Percentiles rank a stretch among this genome's conserved stretches.
Conservation (phyloP, 2,888 invertebrate genomes). For the Drosophila paranaensis region DNA sequence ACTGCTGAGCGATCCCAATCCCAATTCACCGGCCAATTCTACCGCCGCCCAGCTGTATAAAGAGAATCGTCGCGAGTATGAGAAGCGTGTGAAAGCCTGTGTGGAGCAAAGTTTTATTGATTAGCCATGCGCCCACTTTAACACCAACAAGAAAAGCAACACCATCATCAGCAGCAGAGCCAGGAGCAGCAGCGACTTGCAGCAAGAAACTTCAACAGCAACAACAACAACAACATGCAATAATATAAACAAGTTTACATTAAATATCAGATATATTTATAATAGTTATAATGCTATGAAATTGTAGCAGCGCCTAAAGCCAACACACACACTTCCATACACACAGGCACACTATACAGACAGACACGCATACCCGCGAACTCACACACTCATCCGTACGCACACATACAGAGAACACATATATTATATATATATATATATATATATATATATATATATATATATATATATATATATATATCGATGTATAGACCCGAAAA, state of each 20-base stretch:
- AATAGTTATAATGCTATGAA: constrained; percentile 73
- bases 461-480: constrained; percentile 11
- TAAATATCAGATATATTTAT: constrained; percentile 76
- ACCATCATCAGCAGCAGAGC: constrained; percentile 31
- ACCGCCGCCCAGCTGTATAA: constrained; percentile 99
- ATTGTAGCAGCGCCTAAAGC: constrained; percentile 74
- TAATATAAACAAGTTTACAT: constrained; percentile 76
- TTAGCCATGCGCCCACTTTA: constrained; percentile 86
- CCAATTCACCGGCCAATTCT: constrained; percentile 99
- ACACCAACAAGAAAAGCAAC: constrained; percentile 44
- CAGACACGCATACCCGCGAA: constrained; percentile 19
- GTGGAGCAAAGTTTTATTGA: constrained; percentile 99
- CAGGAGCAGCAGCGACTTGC: constrained; percentile 41
- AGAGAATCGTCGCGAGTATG: constrained; percentile 99
- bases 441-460: constrained; percentile 14
- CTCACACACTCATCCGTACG: constrained; percentile 11
- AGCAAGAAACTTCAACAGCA: constrained; percentile 40
- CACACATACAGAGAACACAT: constrained; percentile 10
- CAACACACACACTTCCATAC: constrained; percentile 25
- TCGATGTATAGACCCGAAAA: constrained; percentile 24
- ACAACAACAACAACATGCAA: constrained; percentile 61
- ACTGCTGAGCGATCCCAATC: constrained; percentile 99
- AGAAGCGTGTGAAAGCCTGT: constrained; percentile 99
- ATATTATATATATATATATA: constrained; percentile 11
- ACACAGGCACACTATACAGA: constrained; percentile 13